Evolutionary conservation across 2,888 invertebrate species (phyloP), one percentile per base, ranked within the genome.

Genomic region (Chaetogeoica ovagalla): DNA sequence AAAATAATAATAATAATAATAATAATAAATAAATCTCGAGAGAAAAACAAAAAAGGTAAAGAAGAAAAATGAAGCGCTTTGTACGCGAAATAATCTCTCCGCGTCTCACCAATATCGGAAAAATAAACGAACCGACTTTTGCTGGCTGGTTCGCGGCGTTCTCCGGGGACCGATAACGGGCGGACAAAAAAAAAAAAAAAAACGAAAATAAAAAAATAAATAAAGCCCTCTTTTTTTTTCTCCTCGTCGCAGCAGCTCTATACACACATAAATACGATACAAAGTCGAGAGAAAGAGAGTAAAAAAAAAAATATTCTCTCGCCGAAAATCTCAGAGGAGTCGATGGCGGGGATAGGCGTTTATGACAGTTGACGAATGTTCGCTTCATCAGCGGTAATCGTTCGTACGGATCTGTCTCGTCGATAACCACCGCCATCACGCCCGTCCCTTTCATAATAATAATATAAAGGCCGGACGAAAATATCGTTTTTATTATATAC

Each of bases 331-430:
- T 73, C 63, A 15, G 73, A 72, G 60, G 72, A 62, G 43, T 8
- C 30, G 30, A 13, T 39, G 39, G 21, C 66, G 66, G n/a, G 0
- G 21, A 68, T 11, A 19, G 62, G 63, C 37, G 30, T 62, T 48
- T 76, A 76, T 76, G 76, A 76, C 76, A 76, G 68, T 70, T 77
- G 77, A 77, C 70, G 77, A 77, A 77, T 77, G 77, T 77, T 77
- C 77, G 69, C 77, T 69, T 77, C 77, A 77, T 77, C 77, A 70
- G 77, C 62, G 69, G 77, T 77, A 77, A 77, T 77, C 77, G 77
- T 77, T 70, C 48, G 52, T 77, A 39, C 77, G 60, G 52, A 77
- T 77, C 77, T 70, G 70, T 77, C 69, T 63, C 60, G 60, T 37
- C 70, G 52, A 21, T 17, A 23, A 52, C 15, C 8, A 19, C 19